These are phyloP conservation scores for Teleogryllus oceanicus DNA, from an alignment of 2,888 invertebrate species.

Conservation along the genomic window DNA sequence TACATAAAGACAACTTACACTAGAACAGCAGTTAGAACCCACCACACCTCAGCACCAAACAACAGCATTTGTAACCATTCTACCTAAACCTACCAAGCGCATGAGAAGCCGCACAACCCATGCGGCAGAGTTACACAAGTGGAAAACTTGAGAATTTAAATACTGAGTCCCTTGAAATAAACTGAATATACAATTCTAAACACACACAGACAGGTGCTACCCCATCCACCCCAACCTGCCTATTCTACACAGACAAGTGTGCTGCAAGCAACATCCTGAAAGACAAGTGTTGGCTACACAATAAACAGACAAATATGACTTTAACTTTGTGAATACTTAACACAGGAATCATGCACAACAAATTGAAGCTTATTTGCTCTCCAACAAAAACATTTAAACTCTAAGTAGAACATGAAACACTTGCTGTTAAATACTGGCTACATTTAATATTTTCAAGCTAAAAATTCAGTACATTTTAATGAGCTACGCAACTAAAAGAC, in stretches of 20 bases:
- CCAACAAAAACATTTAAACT: conserved; percentile 20
- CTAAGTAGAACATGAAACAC: neutral
- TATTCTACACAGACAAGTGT: neutral
- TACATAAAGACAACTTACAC: neutral
- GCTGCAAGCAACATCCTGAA: neutral
- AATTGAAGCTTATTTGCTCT: conserved; percentile 8
- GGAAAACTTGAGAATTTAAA: conserved; percentile 18
- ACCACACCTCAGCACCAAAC: conserved; percentile 18
- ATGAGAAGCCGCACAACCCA: neutral
- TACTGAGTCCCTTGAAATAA: conserved; percentile 1
- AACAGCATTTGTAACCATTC: neutral
- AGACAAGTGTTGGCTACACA: conserved; percentile 10
- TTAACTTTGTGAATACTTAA: conserved; percentile 1
- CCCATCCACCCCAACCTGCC: neutral
- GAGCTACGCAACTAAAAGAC: conserved; percentile 7
- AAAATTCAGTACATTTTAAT: conserved; percentile 18
- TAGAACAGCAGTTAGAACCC: conserved; percentile 1
- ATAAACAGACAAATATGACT: conserved; percentile 18
- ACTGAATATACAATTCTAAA: neutral
- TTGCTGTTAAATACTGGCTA: conserved; percentile 12
- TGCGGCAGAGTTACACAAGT: neutral
- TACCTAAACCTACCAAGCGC: conserved; percentile 10
- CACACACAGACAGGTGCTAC: neutral
- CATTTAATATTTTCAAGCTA: conserved; percentile 18
- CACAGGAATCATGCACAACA: conserved; percentile 7